Evolutionary conservation across 2,113 vertebrate genomes (phyloP), one percentile per base, ranked within the genome.

Genomic region (Serilophus lunatus): DNA sequence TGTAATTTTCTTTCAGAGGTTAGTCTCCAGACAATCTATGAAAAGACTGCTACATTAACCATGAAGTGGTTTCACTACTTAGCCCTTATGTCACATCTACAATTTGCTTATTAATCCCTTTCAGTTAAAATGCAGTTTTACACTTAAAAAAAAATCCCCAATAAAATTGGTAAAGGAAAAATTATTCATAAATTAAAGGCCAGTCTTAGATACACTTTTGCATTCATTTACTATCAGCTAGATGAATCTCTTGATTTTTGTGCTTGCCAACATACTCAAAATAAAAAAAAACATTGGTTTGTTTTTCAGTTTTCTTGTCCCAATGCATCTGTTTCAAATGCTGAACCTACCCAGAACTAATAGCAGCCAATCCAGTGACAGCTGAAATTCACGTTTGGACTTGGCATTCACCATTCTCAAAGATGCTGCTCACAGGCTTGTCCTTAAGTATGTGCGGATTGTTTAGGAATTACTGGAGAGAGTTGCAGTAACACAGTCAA

Each of bases 11-110:
- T 50, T 82, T 42, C 70, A 92, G 78, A 38, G 0, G 0, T 28
- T 36, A 47, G 74, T 79, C 78, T 92, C 66, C 84, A 93, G 54
- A 93, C 42, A 94, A 88, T 96, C 96, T 83, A 88, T 51, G 12
- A n/a, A 59, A 65, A 80, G 50, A 86, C 9, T 74, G 70, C 86
- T 77, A 77, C 19, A 86, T 63, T 71, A 76, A 83, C 13, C 44
- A 49, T 35, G 50, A 96, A 94, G 24, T n/a, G 10, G 42, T 72
- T 95, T 95, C 35, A 54, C 78, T 87, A 35, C 68, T 80, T 91
- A 78, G 29, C 47, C 42, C 57, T 74, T 63, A 70, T 38, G 42
- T 36, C 64, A 91, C 17, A 94, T 63, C n/a, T 42, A 74, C 65
- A 91, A 63, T 74, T 90, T 74, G 72, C 74, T 91, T 88, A 91